phyloP scores from a whole-genome alignment of 2,797 vertebrate species.

The Periparus ater region DNA sequence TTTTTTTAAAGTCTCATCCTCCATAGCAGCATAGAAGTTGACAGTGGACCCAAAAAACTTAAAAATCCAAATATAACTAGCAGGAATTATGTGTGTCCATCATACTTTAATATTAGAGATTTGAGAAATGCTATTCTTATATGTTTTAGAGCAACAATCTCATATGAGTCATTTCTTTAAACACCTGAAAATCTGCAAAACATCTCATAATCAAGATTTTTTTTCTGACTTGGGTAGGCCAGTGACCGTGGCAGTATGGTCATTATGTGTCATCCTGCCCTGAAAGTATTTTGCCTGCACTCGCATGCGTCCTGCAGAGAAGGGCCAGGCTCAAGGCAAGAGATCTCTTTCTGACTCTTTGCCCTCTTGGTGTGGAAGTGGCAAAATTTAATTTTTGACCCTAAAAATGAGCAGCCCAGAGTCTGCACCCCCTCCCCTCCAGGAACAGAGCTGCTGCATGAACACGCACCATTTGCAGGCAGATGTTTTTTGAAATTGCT shows the following conservation, averaged over 20 bases:
- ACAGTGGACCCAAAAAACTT: not conserved
- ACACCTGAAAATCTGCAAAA: not conserved
- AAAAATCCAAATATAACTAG: not conserved
- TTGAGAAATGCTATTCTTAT: not conserved
- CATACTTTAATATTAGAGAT: not conserved
- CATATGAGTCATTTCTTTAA: not conserved
- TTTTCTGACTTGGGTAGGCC: not conserved
- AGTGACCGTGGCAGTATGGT: not conserved
- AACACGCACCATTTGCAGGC: not conserved
- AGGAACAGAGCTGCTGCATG: not conserved
- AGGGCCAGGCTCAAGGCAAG: not conserved
- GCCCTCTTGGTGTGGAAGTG: not conserved
- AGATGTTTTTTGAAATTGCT: not conserved
- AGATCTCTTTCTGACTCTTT: not conserved
- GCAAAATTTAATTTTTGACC: not conserved
- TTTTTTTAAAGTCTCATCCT: not conserved
- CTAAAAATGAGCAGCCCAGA: not conserved
- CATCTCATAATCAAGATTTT: not conserved
- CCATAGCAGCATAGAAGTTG: not conserved
- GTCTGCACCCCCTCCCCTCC: not conserved
- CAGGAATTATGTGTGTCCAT: not conserved
- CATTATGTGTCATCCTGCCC: accelerated
- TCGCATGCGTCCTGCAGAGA: not conserved
- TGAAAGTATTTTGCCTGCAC: not conserved
- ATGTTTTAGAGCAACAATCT: not conserved